phyloP scores from a whole-genome alignment of 2,113 vertebrate genomes.

The Tachycineta bicolor region DNA sequence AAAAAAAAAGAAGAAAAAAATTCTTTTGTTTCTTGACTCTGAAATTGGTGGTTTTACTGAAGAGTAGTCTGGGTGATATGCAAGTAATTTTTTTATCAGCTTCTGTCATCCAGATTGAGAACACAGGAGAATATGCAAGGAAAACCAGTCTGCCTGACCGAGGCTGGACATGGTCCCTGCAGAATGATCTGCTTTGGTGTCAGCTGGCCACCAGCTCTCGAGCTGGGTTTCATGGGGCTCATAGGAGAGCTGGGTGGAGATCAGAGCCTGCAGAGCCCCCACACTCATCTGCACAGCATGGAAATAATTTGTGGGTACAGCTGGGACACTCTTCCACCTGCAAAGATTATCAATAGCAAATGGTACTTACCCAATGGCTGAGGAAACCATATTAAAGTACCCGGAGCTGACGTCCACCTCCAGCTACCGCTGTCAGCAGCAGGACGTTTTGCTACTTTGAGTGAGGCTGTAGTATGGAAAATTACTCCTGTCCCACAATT shows the following conservation, averaged over 20 bases:
- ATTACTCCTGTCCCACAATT: not conserved
- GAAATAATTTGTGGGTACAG: not conserved
- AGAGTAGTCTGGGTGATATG: not conserved
- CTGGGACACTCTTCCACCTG: not conserved
- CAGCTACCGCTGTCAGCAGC: not conserved
- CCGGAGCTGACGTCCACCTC: fast-evolving
- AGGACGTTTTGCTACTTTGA: not conserved
- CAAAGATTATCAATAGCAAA: not conserved
- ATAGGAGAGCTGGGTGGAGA: not conserved
- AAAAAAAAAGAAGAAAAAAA: not conserved
- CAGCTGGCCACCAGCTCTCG: not conserved
- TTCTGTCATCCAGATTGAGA: not conserved
- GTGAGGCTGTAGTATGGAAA: not conserved
- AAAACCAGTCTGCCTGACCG: not conserved
- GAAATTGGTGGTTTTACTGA: not conserved
- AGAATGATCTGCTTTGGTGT: not conserved
- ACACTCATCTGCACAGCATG: not conserved
- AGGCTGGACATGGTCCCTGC: not conserved
- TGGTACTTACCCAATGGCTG: not conserved
- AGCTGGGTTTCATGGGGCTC: not conserved
- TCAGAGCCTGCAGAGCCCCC: not conserved
- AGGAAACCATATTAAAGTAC: not conserved
- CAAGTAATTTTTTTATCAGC: not conserved
- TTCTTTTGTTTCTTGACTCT: not conserved
- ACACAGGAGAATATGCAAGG: not conserved